phyloP scores from a whole-genome alignment of 2,797 vertebrate species.

The Eleutherodactylus coqui region DNA sequence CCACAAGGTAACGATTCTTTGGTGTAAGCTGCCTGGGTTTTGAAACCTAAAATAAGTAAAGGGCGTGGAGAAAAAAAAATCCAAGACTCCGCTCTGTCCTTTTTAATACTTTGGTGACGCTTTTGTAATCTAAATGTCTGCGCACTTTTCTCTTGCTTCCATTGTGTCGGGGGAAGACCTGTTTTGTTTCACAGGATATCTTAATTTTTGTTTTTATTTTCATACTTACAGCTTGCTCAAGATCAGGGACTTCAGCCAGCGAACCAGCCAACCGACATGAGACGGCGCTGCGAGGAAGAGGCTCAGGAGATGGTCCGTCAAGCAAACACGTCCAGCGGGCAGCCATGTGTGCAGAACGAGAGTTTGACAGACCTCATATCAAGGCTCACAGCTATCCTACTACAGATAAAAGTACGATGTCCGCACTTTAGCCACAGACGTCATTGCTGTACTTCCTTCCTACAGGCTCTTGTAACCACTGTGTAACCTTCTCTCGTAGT shows the following conservation, averaged over 20 bases:
- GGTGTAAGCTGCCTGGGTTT: no score
- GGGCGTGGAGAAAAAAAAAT: no score
- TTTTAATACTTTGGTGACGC: no score
- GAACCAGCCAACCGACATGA: constrained; percentile 91
- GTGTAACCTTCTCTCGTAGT: constrained; percentile 75
- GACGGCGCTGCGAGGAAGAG: constrained; percentile 90
- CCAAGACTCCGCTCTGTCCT: no score
- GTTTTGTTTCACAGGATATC: neutral
- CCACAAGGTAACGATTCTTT: no score
- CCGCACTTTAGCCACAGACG: neutral
- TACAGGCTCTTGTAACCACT: neutral
- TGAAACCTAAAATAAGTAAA: no score
- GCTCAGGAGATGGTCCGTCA: constrained; percentile 90
- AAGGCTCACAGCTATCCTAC: constrained; percentile 90
- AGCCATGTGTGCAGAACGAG: constrained; percentile 84
- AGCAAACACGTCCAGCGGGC: constrained; percentile 82
- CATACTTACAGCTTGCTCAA: constrained; percentile 85
- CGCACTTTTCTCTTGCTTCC: no score
- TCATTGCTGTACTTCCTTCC: neutral
- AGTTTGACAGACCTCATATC: constrained; percentile 91
- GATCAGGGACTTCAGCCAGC: constrained; percentile 94
- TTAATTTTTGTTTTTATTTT: neutral
- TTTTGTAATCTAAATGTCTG: no score
- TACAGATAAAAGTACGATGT: constrained; percentile 92
- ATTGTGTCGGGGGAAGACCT: neutral